Conservation (phyloP, 2,888 invertebrate species). For the Agrochola macilenta region DNA sequence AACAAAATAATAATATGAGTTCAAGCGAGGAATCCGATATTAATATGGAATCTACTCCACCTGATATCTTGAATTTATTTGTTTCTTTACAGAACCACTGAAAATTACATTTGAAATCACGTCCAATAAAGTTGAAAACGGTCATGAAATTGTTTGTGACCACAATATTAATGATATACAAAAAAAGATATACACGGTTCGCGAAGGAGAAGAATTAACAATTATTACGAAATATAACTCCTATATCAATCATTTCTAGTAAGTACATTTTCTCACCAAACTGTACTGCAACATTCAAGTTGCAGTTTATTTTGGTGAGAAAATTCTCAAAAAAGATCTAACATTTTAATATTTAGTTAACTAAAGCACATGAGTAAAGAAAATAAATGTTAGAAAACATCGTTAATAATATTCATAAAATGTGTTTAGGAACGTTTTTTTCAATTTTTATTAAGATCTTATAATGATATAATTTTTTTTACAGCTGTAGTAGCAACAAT, state of each 20-base stretch:
- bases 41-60: no score
- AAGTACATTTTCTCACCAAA: conserved; percentile 8
- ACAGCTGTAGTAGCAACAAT: no score
- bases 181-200: conserved; percentile 21
- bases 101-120: conserved; percentile 12
- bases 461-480: no score
- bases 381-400: neutral
- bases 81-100: conserved; percentile 25
- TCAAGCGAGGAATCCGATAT: no score
- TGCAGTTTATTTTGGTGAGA: no score
- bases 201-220: neutral
- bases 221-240: fast-evolving
- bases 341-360: neutral
- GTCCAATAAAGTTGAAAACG: fast-evolving
- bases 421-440: neutral
- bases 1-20: no score
- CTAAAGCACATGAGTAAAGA: neutral
- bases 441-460: no score
- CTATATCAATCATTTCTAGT: neutral
- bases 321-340: neutral
- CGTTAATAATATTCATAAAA: neutral
- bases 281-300: neutral
- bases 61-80: no score
- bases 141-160: neutral
- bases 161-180: fast-evolving